Evolutionary conservation across 2,797 vertebrate genomes (phyloP).

Genomic region (Hippocampus kuda): DNA sequence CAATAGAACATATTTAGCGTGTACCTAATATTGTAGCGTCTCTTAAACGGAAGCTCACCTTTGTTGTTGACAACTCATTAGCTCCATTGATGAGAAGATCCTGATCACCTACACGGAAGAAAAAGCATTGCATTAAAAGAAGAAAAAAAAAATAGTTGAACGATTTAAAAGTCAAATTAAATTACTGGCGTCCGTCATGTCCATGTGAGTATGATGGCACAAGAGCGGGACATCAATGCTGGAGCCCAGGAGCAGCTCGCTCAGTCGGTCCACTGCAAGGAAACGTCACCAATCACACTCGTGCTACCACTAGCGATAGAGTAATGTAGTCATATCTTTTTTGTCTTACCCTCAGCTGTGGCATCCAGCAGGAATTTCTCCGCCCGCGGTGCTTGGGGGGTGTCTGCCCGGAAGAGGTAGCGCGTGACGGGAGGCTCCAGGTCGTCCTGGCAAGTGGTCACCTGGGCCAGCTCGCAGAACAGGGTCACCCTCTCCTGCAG

Average conservation of each 20-base stretch:
- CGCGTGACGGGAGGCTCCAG: constrained; percentile 51
- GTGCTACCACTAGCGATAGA: background rate
- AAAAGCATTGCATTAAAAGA: background rate
- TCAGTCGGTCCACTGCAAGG: constrained; percentile 74
- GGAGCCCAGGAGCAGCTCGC: constrained; percentile 71
- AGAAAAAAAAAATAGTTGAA: background rate
- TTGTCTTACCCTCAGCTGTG: constrained; percentile 71
- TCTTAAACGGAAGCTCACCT: constrained; percentile 38
- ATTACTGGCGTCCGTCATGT: constrained; percentile 53
- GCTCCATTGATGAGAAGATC: constrained; percentile 70
- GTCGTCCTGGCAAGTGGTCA: constrained; percentile 57
- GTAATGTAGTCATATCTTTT: background rate
- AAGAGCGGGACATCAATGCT: constrained; percentile 48
- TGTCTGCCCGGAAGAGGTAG: constrained; percentile 75
- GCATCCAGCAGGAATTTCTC: constrained; percentile 77
- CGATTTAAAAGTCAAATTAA: constrained; percentile 4
- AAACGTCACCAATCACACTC: background rate
- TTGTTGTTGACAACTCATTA: constrained; percentile 52
- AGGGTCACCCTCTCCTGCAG: constrained; percentile 80
- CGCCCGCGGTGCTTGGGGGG: constrained; percentile 67
- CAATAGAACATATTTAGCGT: background rate
- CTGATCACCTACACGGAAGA: constrained; percentile 65
- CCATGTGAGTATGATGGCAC: constrained; percentile 47
- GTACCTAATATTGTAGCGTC: too few species aligned
- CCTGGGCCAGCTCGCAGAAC: constrained; percentile 75